These are phyloP conservation scores for Caenorhabditis tropicalis DNA, from an alignment of 1,140 invertebrate genomes.

Conservation along the genomic window DNA sequence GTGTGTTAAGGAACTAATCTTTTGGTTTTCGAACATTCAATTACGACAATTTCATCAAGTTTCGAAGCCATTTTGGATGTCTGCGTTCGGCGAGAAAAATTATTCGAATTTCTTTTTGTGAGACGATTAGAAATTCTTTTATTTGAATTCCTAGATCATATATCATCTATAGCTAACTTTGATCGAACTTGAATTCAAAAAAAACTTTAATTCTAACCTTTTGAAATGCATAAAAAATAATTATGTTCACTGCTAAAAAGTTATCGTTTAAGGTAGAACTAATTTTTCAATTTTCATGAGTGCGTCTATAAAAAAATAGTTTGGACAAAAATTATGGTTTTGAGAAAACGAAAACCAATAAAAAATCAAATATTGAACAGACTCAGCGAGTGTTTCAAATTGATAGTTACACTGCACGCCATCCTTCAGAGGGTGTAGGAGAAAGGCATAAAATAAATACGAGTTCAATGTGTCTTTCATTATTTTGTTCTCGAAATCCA, in stretches of 20 bases:
- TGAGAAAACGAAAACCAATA: background rate
- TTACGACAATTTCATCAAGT: background rate
- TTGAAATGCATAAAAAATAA: no score
- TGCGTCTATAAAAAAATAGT: background rate
- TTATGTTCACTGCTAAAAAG: no score
- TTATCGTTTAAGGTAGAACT: no score
- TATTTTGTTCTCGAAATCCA: background rate
- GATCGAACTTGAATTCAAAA: no score
- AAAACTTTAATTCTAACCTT: no score
- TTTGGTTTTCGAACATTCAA: background rate
- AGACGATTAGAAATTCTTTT: no score
- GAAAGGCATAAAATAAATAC: background rate
- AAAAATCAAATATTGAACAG: background rate
- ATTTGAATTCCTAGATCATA: no score
- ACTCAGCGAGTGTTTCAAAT: background rate
- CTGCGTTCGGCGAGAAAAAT: background rate
- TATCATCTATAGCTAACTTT: no score
- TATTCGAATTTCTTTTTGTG: no score
- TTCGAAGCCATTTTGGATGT: background rate
- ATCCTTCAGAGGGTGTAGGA: background rate
- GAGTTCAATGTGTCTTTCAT: background rate
- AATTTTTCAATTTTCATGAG: background rate
- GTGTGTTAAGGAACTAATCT: background rate
- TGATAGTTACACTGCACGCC: slow-evolving; percentile 5
- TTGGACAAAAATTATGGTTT: no score